Evolutionary conservation across 2,113 vertebrate genomes (phyloP).

Genomic region (Diadophis punctatus): DNA sequence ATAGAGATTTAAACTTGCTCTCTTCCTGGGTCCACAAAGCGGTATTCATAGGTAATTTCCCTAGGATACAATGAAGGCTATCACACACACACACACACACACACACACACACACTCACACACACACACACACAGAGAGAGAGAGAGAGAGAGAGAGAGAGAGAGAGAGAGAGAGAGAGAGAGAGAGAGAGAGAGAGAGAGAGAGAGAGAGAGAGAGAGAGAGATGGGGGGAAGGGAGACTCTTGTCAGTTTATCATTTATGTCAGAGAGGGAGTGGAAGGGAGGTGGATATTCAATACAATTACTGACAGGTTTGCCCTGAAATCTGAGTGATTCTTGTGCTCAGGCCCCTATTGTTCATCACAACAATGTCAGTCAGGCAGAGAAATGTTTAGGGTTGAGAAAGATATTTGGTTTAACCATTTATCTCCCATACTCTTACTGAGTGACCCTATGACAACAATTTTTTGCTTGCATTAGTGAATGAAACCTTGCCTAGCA

Average conservation of each 20-base stretch:
- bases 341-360: background rate
- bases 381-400: background rate
- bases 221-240: background rate
- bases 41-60: background rate
- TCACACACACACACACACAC: too few relatives aligned
- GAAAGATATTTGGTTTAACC: background rate
- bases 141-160: too few relatives aligned
- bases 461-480: background rate
- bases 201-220: too few relatives aligned
- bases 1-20: background rate
- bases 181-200: too few relatives aligned
- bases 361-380: background rate
- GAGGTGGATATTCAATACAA: background rate
- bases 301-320: background rate
- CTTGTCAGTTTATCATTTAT: background rate
- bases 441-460: background rate
- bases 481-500: background rate
- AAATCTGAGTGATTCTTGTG: background rate
- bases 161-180: too few relatives aligned
- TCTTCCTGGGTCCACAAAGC: background rate
- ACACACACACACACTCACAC: background rate
- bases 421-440: background rate
- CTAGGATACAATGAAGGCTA: background rate
- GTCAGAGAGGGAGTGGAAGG: background rate
- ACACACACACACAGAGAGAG: background rate